Conservation (phyloP, 2,113 vertebrate species). For the Cathartes aura region DNA sequence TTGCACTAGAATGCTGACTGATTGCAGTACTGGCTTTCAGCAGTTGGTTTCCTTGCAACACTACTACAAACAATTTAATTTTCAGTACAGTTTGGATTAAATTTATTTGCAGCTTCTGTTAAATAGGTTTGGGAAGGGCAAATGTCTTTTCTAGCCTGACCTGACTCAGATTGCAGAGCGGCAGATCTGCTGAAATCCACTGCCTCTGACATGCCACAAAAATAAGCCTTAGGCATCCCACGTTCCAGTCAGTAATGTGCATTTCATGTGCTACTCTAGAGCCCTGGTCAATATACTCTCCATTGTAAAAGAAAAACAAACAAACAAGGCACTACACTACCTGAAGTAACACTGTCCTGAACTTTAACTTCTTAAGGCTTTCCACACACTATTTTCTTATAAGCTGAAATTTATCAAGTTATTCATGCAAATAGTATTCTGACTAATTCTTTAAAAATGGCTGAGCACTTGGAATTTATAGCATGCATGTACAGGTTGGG, state of each 20-base stretch:
- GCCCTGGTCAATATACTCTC: background rate
- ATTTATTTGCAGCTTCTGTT: background rate
- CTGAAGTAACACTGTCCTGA: background rate
- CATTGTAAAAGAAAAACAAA: background rate
- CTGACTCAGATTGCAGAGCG: background rate
- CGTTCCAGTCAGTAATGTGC: background rate
- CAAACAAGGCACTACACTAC: fast-evolving
- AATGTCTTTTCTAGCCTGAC: background rate
- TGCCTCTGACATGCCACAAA: background rate
- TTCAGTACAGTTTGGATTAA: background rate
- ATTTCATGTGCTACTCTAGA: background rate
- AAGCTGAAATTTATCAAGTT: background rate
- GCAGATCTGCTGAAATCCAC: background rate
- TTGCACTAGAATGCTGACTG: background rate
- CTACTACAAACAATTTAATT: background rate
- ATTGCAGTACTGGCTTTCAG: background rate
- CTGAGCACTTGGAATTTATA: slow-evolving; percentile 3
- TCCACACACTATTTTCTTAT: background rate
- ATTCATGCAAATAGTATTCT: slow-evolving; percentile 38
- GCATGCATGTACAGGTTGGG: background rate
- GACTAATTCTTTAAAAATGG: slow-evolving; percentile 3
- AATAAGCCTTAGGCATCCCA: background rate
- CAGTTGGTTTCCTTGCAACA: background rate
- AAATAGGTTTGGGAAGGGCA: background rate
- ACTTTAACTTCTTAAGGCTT: background rate